These are phyloP conservation scores for Myiopsitta monachus DNA, from an alignment of 2,113 vertebrate species.

Conservation along the genomic window DNA sequence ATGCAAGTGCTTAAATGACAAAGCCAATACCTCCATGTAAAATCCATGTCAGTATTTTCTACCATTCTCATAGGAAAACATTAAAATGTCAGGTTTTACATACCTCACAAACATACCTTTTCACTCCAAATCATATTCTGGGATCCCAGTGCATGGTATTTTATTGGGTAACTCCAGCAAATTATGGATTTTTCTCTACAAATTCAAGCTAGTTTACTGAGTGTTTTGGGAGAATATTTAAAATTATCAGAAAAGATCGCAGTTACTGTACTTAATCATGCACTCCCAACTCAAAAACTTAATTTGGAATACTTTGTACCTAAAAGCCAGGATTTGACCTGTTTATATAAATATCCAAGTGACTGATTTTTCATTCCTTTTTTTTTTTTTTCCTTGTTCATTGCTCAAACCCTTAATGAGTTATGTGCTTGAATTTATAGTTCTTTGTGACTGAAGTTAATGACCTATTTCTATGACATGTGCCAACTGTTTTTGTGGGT, in stretches of 20 bases:
- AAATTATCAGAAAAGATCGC: neutral
- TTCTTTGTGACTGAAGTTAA: slow-evolving; percentile 13
- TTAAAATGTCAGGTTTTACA: neutral
- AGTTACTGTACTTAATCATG: neutral
- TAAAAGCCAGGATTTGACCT: neutral
- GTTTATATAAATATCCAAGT: neutral
- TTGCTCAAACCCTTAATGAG: neutral
- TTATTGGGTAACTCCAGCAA: neutral
- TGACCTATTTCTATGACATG: neutral
- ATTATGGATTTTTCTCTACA: neutral
- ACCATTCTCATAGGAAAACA: neutral
- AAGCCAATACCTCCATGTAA: neutral
- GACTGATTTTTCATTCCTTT: neutral
- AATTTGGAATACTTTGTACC: neutral
- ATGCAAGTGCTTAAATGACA: neutral
- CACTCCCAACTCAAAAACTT: neutral
- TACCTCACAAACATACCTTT: neutral
- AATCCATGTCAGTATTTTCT: neutral
- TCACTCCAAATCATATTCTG: neutral
- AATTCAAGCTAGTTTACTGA: neutral
- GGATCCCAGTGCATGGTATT: neutral
- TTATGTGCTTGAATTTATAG: neutral
- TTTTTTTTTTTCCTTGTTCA: neutral
- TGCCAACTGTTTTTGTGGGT: slow-evolving; percentile 6
- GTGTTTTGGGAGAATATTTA: neutral